Conservation (phyloP, 2,888 invertebrate genomes). For the Tetanocera ferruginea region DNA sequence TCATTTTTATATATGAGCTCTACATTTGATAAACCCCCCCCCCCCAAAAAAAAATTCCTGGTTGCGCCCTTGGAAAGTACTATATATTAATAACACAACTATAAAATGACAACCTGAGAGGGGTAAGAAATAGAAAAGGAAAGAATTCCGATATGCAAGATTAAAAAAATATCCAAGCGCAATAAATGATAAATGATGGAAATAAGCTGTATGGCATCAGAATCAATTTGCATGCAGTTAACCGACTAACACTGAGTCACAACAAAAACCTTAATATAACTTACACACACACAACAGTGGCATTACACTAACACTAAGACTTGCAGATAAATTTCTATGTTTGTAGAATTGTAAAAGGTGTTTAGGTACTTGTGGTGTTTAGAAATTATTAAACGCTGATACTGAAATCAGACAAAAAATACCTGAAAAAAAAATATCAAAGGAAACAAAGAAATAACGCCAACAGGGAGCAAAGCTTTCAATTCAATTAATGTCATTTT, state of each 20-base stretch:
- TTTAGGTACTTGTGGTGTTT: too few species aligned
- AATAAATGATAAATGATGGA: slow-evolving; percentile 6
- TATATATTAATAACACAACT: background rate
- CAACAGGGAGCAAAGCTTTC: too few species aligned
- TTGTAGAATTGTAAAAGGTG: background rate
- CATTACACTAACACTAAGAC: background rate
- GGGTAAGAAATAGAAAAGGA: background rate
- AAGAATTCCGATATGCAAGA: background rate
- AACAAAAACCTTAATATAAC: too few species aligned
- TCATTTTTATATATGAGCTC: too few species aligned
- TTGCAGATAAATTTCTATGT: background rate
- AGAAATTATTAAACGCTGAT: too few species aligned
- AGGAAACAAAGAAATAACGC: too few species aligned
- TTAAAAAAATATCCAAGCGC: background rate
- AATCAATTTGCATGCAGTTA: slow-evolving; percentile 12
- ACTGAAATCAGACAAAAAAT: too few species aligned
- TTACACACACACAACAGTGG: background rate
- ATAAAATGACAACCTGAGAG: background rate
- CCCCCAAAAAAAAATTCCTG: too few species aligned
- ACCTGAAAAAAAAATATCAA: background rate
- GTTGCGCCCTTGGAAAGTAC: too few species aligned
- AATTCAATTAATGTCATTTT: too few species aligned
- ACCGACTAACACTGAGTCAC: background rate
- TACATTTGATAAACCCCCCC: too few species aligned
- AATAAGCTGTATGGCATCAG: background rate